These are phyloP conservation scores for Battus philenor DNA, from an alignment of 1,140 invertebrate genomes.

Conservation along the genomic window DNA sequence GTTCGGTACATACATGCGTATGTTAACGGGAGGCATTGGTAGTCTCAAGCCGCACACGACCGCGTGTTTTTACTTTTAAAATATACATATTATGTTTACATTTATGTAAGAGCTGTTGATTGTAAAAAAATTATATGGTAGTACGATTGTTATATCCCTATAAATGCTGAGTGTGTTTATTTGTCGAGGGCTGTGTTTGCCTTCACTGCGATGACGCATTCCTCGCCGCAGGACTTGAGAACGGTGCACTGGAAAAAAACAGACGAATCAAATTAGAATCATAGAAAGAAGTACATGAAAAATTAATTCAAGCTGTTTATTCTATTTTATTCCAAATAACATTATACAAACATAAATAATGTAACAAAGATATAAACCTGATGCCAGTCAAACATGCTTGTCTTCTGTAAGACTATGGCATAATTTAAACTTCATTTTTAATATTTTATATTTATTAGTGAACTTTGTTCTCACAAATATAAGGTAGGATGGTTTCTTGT, in stretches of 20 bases:
- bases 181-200: slow-evolving; percentile 94
- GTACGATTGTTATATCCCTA: slow-evolving; percentile 65
- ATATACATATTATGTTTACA: slow-evolving; percentile 76
- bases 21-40: slow-evolving; percentile 1
- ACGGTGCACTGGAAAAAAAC: slow-evolving; percentile 86
- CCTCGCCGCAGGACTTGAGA: slow-evolving; percentile 92
- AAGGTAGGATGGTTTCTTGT: no score
- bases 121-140: slow-evolving; percentile 71
- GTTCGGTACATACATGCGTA: background rate
- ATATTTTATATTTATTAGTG: no score
- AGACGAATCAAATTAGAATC: no score
- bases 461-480: no score
- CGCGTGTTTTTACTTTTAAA: slow-evolving; percentile 67
- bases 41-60: slow-evolving; percentile 36
- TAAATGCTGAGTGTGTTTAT: slow-evolving; percentile 80
- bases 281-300: no score
- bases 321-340: no score
- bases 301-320: no score
- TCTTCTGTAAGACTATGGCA: no score
- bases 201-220: slow-evolving; percentile 95
- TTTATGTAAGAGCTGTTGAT: slow-evolving; percentile 74
- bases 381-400: no score
- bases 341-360: no score
- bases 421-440: no score
- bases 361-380: no score